Base-by-base conservation (phyloP, 2,113 vertebrate species). In the Nibea coibor region DNA sequence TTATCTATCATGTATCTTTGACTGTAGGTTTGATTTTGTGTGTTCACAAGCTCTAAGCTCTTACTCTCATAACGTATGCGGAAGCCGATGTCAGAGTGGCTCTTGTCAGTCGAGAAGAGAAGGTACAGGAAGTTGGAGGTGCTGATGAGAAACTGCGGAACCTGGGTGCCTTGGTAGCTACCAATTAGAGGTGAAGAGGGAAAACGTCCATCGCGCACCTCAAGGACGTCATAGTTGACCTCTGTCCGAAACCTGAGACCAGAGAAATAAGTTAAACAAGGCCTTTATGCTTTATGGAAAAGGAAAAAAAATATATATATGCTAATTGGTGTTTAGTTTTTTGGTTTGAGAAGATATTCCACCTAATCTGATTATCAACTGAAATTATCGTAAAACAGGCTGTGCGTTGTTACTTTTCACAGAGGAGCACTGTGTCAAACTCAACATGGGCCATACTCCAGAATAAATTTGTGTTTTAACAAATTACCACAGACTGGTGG, bases 71-170 rank as follows among this genome's bases (percentile, higher is more conserved):
- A 99, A 68, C 96, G 96, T 90, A 99, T 99, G 88, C 98, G 97
- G 89, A 99, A 99, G 81, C 98, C 98, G 0, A 99, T 74, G 88
- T 99, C 98, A 0, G 98, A 99, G 93, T 99, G 98, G 89, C 98
- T 99, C 92, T 99, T 99, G 94, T 99, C 98, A 0, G 98, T 99
- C 24, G 97, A 97, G 94, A 99, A 99, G 59, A 98, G 96, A 16
- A 99, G 96, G 85, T 95, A 98, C 78, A 99, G 94, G 90, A 96
- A 98, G 94, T 96, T 99, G 93, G 97, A 98, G 92, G 97, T 99
- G 93, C 98, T 99, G 93, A 99, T 99, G 85, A 99, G 97, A 91
- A 99, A 99, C 95, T 99, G 98, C 4, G 98, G 98, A 45, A 99
- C 98, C 91, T 99, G 98, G 12, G 98, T 99, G 35, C 98, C 98